Base-by-base conservation (phyloP, 2,113 vertebrate species). In the Gulo gulo region DNA sequence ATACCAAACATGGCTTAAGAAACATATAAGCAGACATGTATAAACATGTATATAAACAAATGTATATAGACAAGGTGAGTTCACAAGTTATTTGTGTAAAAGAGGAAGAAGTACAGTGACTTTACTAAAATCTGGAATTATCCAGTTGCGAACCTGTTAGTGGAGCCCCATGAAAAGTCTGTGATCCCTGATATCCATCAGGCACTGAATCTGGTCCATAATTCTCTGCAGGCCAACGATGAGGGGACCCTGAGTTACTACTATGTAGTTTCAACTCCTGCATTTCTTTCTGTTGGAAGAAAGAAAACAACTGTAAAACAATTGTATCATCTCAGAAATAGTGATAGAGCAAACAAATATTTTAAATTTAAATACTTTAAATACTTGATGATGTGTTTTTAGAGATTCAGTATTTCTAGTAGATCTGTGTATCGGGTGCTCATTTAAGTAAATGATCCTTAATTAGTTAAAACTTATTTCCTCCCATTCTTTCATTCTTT, bases 241-340 rank as follows among this genome's bases (percentile, higher is more conserved):
- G 99, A 95, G 99, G 99, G 8, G 99, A 99, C 0, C 98, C 98
- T 18, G 98, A 96, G 21, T 97, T 99, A 95, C 99, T 99, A 84
- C 98, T 98, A 95, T 99, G 99, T 95, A 99, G 99, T 98, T 99
- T 99, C 98, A 99, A 98, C 97, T 99, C 99, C 94, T 99, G 99
- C 98, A 99, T 99, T 98, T 99, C 99, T 98, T 99, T 99, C 99
- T 99, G 97, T 92, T 31, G 83, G 16, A 81, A 63, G 39, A 89
- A 63, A 84, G 6, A 57, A 94, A 94, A 50, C 10, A 93, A 71
- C 45, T 81, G 91, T 65, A 95, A 95, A 97, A 61, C 23, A 80
- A 91, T 21, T 84, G 23, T n/a, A 83, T 24, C 69, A 79, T 55
- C 4, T 18, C 36, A 81, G 39, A 94, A 90, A 92, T 12, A 95